Evolutionary conservation across 2,113 vertebrate genomes (phyloP), one percentile per base, ranked within the genome.

Genomic region (Tretioscincus oriximinensis): DNA sequence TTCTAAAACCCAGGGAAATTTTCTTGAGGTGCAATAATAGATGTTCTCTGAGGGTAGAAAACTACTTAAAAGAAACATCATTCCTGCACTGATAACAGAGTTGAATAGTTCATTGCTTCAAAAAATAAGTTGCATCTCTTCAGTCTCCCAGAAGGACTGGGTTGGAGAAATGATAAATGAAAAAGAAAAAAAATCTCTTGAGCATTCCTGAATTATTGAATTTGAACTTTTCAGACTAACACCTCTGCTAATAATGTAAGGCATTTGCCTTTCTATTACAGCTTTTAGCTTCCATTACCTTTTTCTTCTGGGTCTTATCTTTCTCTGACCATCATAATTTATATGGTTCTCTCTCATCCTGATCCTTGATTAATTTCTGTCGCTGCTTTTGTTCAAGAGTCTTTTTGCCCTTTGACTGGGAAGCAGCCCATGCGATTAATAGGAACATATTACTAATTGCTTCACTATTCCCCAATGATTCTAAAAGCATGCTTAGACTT

Each of bases 31-130:
- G 61, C 8, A 81, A 61, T 11, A 77, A 31, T 12, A 3, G 58
- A 51, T 70, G 49, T 22, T 73, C 8, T 81, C 75, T 16, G 5
- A 0, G 3, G 76, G 5, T 16, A 20, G 24, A 61, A 22, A 4
- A 14, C 83, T 35, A 47, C 8, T 66, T 64, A 80, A 73, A 49
- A 87, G 76, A 90, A 73, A 69, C 3, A 70, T 80, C 71, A 45
- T 41, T 64, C 47, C 18, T 11, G 24, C 11, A 64, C 66, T 76
- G 66, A 80, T 69, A 8, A 28, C 47, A 2, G 28, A 76, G 35
- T 10, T 6, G 65, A 61, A 16, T 1, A 1, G 4, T n/a, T 72
- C 7, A 14, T 76, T 76, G 20, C 41, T 89, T 81, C 82, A 14
- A 11, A 64, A 28, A 26, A 69, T 76, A 70, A 49, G 73, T 70